Evolutionary conservation across 1,140 invertebrate species (phyloP).

Genomic region (Trissolcus basalis): DNA sequence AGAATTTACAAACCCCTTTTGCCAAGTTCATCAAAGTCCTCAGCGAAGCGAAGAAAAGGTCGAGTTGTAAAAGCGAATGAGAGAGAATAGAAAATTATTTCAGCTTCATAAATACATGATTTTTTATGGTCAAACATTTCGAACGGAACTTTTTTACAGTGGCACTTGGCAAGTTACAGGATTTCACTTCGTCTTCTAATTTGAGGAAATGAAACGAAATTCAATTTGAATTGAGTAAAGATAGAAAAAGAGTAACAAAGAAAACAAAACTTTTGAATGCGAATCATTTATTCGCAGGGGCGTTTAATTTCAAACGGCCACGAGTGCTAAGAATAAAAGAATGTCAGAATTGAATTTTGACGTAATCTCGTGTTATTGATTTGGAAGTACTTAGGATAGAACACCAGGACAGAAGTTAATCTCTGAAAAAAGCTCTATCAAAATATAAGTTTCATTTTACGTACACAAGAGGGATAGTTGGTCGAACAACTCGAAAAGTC

Average conservation of each 20-base stretch:
- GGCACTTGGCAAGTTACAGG: slow-evolving; percentile 8
- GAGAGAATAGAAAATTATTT: slow-evolving; percentile 41
- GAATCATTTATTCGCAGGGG: too few species aligned
- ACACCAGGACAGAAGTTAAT: slow-evolving; percentile 24
- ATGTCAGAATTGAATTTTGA: too few species aligned
- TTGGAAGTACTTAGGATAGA: too few species aligned
- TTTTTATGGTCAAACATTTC: slow-evolving; percentile 30
- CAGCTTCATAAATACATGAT: slow-evolving; percentile 39
- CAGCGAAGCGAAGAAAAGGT: slow-evolving; percentile 47
- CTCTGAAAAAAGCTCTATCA: slow-evolving; percentile 24
- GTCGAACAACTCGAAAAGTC: slow-evolving; percentile 42
- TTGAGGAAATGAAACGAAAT: too few species aligned
- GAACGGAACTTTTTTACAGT: slow-evolving; percentile 24
- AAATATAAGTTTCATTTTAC: slow-evolving; percentile 32
- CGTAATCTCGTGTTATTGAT: too few species aligned
- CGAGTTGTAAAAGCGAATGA: slow-evolving; percentile 44
- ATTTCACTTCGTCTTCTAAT: neutral
- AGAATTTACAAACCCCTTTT: too few species aligned
- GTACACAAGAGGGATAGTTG: slow-evolving; percentile 51
- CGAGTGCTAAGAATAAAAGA: too few species aligned
- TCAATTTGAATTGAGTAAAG: too few species aligned
- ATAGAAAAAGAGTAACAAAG: too few species aligned
- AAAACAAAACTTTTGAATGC: too few species aligned
- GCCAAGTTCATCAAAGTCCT: slow-evolving; percentile 42
- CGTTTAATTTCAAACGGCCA: too few species aligned